These are phyloP conservation scores for Margarornis squamiger DNA, from an alignment of 2,797 vertebrate species.

Conservation along the genomic window DNA sequence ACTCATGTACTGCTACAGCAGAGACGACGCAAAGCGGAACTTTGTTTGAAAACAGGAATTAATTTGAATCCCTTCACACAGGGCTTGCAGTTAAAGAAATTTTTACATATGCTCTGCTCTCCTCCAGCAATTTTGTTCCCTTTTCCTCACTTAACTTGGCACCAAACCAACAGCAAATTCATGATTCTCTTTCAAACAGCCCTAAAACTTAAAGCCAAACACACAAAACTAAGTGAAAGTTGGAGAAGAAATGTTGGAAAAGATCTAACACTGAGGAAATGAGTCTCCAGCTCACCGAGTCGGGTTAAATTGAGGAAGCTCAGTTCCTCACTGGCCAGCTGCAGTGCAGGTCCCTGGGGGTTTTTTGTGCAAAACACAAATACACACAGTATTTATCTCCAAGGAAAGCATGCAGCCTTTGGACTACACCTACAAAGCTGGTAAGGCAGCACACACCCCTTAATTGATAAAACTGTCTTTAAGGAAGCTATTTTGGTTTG, in stretches of 20 bases:
- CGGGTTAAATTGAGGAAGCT: neutral
- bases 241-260: neutral
- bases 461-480: neutral
- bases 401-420: neutral
- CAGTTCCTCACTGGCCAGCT: neutral
- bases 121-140: neutral
- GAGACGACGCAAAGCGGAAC: neutral
- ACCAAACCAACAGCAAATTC: neutral
- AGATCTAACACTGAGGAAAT: neutral
- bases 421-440: neutral
- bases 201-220: neutral
- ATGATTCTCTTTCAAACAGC: neutral
- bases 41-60: neutral
- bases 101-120: neutral
- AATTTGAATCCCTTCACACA: neutral
- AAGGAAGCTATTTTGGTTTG: neutral
- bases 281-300: neutral
- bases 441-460: neutral
- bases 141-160: neutral
- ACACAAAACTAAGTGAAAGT: slow-evolving; percentile 18
- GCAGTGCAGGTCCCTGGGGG: neutral
- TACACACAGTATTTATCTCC: neutral
- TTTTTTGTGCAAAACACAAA: neutral
- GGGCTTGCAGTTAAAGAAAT: neutral
- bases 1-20: neutral